Evolutionary conservation across 2,797 vertebrate genomes (phyloP).

Genomic region (Meda fulgida): DNA sequence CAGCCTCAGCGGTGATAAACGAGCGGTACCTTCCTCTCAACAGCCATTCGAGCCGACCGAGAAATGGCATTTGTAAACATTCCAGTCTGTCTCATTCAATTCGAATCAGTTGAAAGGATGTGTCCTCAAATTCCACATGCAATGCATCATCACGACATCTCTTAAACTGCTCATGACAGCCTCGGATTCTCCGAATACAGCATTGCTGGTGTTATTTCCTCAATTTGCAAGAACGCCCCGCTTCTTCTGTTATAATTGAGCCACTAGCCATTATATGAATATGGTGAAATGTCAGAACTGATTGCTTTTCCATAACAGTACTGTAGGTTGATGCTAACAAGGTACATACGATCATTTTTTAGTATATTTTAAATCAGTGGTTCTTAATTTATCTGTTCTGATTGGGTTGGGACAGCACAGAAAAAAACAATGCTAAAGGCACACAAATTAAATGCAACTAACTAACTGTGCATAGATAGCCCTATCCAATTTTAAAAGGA

Average conservation of each 20-base stretch:
- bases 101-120: constrained; percentile 30
- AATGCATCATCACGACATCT: constrained; percentile 41
- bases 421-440: not conserved
- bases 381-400: not conserved
- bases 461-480: not conserved
- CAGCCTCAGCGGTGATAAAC: constrained; percentile 8
- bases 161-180: constrained; percentile 36
- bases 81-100: constrained; percentile 32
- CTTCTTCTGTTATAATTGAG: constrained; percentile 24
- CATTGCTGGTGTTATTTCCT: constrained; percentile 33
- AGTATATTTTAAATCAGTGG: not conserved
- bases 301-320: constrained; percentile 2
- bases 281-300: constrained; percentile 20
- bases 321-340: not conserved
- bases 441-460: constrained; percentile 1
- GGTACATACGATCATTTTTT: not conserved
- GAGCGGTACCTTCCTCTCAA: not conserved
- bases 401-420: not conserved
- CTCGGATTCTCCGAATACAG: not conserved
- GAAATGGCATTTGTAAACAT: constrained; percentile 32
- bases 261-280: constrained; percentile 13
- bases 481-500: not conserved
- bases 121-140: constrained; percentile 48
- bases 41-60: not conserved
- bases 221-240: constrained; percentile 12